Evolutionary conservation across 1,140 invertebrate genomes (phyloP).

Genomic region (Cydia fagiglandana): DNA sequence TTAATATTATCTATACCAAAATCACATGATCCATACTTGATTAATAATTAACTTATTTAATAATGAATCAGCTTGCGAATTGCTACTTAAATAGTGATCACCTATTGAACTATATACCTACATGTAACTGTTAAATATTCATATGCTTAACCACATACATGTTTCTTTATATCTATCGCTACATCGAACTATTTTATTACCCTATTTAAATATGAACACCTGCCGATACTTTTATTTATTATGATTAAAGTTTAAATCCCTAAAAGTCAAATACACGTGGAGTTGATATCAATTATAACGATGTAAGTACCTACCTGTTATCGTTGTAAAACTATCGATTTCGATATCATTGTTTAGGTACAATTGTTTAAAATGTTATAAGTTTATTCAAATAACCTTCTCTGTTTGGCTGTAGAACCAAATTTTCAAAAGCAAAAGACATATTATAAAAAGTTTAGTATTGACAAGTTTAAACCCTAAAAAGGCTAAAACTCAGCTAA

Average conservation of each 20-base stretch:
- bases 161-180: neutral
- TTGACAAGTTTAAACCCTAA: no score
- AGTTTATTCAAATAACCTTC: no score
- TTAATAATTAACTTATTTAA: neutral
- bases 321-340: no score
- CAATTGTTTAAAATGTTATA: no score
- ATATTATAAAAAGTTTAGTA: no score
- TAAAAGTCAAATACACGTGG: no score
- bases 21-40: neutral
- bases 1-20: neutral
- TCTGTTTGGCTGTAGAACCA: no score
- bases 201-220: constrained; percentile 9
- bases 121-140: neutral
- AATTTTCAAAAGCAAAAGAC: no score
- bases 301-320: no score
- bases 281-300: no score
- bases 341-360: no score
- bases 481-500: no score
- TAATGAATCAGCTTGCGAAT: neutral
- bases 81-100: neutral
- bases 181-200: constrained; percentile 12
- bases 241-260: neutral
- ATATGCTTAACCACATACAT: neutral
- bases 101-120: neutral
- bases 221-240: neutral